Percentiles rank a stretch among this genome's conserved stretches.
phyloP scores from a whole-genome alignment of 2,113 vertebrate genomes.

The Leiothrix lutea region DNA sequence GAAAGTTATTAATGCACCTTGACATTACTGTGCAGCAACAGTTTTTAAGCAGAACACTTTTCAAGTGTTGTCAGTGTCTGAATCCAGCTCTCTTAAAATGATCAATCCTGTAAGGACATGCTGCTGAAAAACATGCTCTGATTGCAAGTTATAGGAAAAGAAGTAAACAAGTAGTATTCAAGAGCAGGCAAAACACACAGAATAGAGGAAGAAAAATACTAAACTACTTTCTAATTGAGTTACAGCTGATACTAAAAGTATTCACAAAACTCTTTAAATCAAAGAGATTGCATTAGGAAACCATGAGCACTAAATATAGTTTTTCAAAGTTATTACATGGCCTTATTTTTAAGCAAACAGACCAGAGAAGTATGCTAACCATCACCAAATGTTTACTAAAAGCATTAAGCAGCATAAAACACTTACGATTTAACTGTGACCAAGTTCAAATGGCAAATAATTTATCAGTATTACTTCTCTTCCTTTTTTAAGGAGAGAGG shows the following conservation, averaged over 20 bases:
- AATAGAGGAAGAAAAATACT: not conserved
- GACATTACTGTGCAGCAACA: not conserved
- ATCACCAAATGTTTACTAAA: not conserved
- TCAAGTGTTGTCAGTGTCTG: not conserved
- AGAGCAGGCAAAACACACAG: not conserved
- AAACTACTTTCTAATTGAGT: not conserved
- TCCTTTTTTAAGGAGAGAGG: not conserved
- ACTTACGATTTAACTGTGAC: not conserved
- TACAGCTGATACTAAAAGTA: not conserved
- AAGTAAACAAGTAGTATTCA: not conserved
- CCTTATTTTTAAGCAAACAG: not conserved
- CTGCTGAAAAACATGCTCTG: not conserved
- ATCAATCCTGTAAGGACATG: not conserved
- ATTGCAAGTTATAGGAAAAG: not conserved
- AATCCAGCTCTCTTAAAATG: not conserved
- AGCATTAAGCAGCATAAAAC: not conserved
- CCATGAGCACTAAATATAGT: not conserved
- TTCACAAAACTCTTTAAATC: not conserved
- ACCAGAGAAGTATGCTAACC: not conserved
- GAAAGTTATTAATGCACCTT: not conserved
- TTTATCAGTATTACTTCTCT: not conserved
- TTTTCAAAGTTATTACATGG: not conserved
- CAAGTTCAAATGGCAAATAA: not conserved
- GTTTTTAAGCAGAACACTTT: not conserved
- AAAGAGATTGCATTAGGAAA: not conserved